Conservation (phyloP, 2,113 vertebrate genomes). For the Ariopsis seemanni region DNA sequence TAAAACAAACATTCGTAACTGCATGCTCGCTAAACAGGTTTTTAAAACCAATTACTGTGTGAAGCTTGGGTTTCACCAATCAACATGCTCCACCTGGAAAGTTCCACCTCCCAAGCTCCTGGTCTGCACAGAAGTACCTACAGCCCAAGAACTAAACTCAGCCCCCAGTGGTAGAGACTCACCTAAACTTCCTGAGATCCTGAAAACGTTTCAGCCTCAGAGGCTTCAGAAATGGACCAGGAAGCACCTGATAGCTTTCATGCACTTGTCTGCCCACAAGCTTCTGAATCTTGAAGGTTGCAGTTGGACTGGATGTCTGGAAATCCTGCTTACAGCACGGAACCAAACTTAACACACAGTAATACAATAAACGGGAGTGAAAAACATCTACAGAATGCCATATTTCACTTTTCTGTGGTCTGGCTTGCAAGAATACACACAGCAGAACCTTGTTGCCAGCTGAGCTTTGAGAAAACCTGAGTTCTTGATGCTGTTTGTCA, state of each 20-base stretch:
- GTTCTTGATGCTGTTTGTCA: conserved; percentile 53
- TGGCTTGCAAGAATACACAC: not conserved
- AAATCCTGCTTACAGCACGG: not conserved
- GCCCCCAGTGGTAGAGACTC: not conserved
- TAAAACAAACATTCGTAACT: not conserved
- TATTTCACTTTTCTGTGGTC: not conserved
- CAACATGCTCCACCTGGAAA: not conserved
- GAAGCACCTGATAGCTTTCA: not conserved
- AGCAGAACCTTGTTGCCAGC: conserved; percentile 49
- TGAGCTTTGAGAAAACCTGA: conserved; percentile 50
- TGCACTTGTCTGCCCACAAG: not conserved
- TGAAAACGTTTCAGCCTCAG: not conserved
- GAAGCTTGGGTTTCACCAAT: not conserved
- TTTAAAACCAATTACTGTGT: not conserved
- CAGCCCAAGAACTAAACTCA: not conserved
- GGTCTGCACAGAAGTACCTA: not conserved
- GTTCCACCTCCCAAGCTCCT: not conserved
- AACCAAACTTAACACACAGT: not conserved
- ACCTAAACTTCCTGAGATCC: not conserved
- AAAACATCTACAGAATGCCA: not conserved
- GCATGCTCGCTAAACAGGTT: not conserved
- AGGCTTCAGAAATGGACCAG: not conserved
- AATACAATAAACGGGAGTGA: not conserved
- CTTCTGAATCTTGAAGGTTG: not conserved
- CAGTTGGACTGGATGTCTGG: not conserved